Percentiles rank a stretch among this genome's conserved stretches.
These are phyloP conservation scores for Lasioglossum figueresi DNA, from an alignment of 2,888 invertebrate species.

Conservation along the genomic window DNA sequence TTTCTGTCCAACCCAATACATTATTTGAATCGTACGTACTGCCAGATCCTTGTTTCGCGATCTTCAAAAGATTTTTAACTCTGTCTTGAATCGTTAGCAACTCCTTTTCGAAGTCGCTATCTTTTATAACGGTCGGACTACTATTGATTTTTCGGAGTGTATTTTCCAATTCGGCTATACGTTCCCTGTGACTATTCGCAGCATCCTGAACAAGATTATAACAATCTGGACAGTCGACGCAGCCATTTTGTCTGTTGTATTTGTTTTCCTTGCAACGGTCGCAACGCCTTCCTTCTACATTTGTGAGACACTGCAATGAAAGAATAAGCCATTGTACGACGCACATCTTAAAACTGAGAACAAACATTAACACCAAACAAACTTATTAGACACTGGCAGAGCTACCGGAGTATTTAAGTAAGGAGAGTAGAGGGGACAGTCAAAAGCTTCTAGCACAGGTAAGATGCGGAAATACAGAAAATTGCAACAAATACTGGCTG, in stretches of 20 bases:
- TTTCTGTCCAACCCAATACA: neutral
- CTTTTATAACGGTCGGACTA: slow-evolving; percentile 95
- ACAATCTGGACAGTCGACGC: slow-evolving; percentile 96
- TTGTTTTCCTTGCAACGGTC: slow-evolving; percentile 99
- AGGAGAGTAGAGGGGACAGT: no score
- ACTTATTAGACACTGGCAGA: slow-evolving; percentile 89
- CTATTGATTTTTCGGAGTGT: slow-evolving; percentile 94
- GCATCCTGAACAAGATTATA: slow-evolving; percentile 97
- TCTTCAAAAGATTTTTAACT: slow-evolving; percentile 90
- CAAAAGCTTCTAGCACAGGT: no score
- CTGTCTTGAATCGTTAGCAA: slow-evolving; percentile 90
- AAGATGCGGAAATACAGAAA: no score
- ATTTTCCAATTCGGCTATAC: slow-evolving; percentile 90
- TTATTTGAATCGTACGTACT: slow-evolving; percentile 73
- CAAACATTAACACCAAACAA: neutral
- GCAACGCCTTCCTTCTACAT: slow-evolving; percentile 96
- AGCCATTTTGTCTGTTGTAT: slow-evolving; percentile 94
- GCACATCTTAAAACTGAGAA: neutral
- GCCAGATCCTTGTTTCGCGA: slow-evolving; percentile 90
- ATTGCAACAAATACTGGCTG: no score
- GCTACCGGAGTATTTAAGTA: no score
- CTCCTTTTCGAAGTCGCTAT: slow-evolving; percentile 94
- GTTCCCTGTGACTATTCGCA: slow-evolving; percentile 90
- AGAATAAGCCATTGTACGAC: neutral
- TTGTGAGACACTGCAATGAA: slow-evolving; percentile 86